Conservation (phyloP, 2,888 invertebrate genomes). For the Aphodius granarius region DNA sequence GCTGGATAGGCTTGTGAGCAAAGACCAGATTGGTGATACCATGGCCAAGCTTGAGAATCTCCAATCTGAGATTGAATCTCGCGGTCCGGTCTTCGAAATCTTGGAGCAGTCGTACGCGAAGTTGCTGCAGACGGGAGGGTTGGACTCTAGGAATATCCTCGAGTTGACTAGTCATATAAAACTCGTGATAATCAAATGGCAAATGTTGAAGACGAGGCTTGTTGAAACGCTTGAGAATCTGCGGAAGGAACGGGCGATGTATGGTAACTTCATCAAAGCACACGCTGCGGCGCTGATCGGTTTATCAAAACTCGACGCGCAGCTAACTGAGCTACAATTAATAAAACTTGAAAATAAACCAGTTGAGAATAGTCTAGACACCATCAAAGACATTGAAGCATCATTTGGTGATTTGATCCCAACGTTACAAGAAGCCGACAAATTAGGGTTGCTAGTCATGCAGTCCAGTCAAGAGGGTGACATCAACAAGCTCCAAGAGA, state of each 20-base stretch:
- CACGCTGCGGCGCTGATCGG: conserved; percentile 73
- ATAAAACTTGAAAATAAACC: conserved; percentile 7
- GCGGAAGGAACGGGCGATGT: conserved; percentile 61
- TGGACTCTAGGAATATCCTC: conserved; percentile 70
- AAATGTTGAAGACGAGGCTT: conserved; percentile 62
- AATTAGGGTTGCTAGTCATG: conserved; percentile 63
- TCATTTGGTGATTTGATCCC: conserved; percentile 59
- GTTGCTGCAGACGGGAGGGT: conserved; percentile 65
- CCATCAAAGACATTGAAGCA: conserved; percentile 56
- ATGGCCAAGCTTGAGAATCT: conserved; percentile 60
- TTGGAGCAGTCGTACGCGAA: conserved; percentile 72
- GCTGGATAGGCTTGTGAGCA: conserved; percentile 63
- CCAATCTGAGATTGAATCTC: conserved; percentile 60
- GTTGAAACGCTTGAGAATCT: conserved; percentile 61
- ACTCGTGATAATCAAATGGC: conserved; percentile 65
- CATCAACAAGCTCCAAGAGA: conserved; percentile 58
- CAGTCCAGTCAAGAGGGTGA: conserved; percentile 60
- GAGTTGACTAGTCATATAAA: conserved; percentile 64
- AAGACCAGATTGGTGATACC: conserved; percentile 61
- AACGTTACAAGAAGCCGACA: conserved; percentile 61
- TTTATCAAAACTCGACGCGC: conserved; percentile 71
- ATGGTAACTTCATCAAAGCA: conserved; percentile 69
- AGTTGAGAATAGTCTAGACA: conserved; percentile 37
- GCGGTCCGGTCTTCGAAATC: conserved; percentile 60
- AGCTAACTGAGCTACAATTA: conserved; percentile 68